A percentile compares a stretch with the other conserved stretches of the same genome.
Evolutionary conservation across 2,797 vertebrate genomes (phyloP).

Genomic region (Todus mexicanus): DNA sequence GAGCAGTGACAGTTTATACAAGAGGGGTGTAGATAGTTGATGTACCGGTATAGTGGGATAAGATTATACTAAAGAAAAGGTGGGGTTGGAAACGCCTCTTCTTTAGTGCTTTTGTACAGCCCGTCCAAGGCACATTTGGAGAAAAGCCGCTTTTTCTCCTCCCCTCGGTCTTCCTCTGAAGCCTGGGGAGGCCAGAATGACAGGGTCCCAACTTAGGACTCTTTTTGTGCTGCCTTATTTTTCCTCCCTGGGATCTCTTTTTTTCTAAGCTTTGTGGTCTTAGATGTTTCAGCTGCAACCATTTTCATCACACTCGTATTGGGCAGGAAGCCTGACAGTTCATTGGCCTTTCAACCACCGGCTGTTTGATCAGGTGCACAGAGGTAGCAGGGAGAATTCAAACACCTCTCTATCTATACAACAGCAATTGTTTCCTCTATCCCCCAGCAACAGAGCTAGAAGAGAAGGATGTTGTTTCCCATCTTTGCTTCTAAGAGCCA

Average conservation of each 20-base stretch:
- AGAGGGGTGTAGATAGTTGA: background rate
- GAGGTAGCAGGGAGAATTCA: constrained; percentile 1
- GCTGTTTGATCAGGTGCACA: constrained; percentile 61
- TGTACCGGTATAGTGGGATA: background rate
- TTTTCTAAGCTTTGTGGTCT: background rate
- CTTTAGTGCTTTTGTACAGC: background rate
- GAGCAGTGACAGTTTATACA: background rate
- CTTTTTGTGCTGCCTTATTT: background rate
- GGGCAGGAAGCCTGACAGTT: background rate
- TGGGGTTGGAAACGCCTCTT: background rate
- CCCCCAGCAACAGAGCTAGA: background rate
- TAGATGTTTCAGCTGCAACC: constrained; percentile 8
- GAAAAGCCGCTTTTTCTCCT: background rate
- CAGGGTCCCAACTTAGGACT: background rate
- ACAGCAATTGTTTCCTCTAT: background rate
- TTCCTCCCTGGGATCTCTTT: background rate
- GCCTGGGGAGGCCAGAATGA: background rate
- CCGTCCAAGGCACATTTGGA: background rate
- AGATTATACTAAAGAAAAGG: background rate
- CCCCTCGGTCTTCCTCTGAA: background rate
- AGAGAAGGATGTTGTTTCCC: constrained; percentile 18
- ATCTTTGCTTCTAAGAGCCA: constrained; percentile 2
- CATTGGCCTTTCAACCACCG: background rate
- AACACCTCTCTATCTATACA: background rate
- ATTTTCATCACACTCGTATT: background rate